A percentile compares a stretch with the other conserved stretches of the same genome.
Conservation (phyloP, 2,797 vertebrate species). For the Notolepis coatsorum region DNA sequence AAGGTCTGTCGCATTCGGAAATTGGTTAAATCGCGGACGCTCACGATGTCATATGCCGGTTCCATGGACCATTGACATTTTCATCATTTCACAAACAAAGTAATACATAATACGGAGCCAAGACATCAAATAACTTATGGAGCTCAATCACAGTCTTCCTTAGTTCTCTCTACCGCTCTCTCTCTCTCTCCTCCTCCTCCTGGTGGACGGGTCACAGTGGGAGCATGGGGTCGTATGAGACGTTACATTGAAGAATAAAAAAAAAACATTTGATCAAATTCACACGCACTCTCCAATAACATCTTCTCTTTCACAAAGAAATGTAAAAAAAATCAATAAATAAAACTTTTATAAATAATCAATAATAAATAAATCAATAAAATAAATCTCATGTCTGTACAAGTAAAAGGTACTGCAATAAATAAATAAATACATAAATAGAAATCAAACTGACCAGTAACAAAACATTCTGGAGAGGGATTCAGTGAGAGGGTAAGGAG, state of each 20-base stretch:
- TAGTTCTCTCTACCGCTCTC: too few species aligned
- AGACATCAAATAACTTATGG: too few species aligned
- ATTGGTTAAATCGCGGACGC: too few species aligned
- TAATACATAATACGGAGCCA: too few species aligned
- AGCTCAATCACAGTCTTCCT: too few species aligned
- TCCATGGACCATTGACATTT: too few species aligned
- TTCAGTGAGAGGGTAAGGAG: slow-evolving; percentile 33
- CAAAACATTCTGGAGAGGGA: slow-evolving; percentile 40
- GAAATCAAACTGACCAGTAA: slow-evolving; percentile 23
- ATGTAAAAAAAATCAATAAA: slow-evolving; percentile 43
- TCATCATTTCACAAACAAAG: too few species aligned
- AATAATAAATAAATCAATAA: slow-evolving; percentile 74
- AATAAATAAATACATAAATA: slow-evolving; percentile 14
- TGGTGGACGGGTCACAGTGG: slow-evolving; percentile 44
- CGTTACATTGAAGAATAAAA: slow-evolving; percentile 49
- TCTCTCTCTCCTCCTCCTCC: slow-evolving; percentile 14
- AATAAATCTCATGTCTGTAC: slow-evolving; percentile 79
- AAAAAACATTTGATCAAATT: slow-evolving; percentile 47
- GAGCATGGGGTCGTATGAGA: slow-evolving; percentile 52
- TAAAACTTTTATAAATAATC: slow-evolving; percentile 39
- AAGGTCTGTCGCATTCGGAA: too few species aligned
- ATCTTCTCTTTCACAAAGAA: slow-evolving; percentile 40
- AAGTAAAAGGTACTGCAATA: slow-evolving; percentile 64
- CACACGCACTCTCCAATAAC: slow-evolving; percentile 40
- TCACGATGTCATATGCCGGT: too few species aligned